Evolutionary conservation across 23 tunicate genomes (phyloP).

Genomic region (Trididemnum miniatum): DNA sequence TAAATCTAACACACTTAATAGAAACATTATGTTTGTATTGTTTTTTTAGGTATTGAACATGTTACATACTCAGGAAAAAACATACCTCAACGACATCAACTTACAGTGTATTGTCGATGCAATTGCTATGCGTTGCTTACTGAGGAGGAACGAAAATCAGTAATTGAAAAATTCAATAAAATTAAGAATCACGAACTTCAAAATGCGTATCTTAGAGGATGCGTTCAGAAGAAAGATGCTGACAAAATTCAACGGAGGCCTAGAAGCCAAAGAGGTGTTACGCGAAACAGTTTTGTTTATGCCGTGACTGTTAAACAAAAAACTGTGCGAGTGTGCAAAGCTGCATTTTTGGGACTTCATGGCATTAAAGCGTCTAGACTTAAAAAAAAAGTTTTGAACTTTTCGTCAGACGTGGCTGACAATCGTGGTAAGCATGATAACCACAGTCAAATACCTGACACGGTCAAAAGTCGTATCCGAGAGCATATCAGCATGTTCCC

Average conservation of each 20-base stretch:
- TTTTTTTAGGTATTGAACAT: not conserved
- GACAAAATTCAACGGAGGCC: not conserved
- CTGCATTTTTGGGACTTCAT: constrained; percentile 2
- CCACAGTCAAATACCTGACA: not conserved
- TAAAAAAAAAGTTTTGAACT: constrained; percentile 8
- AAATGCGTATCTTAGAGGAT: constrained; percentile 1
- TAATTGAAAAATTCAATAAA: not conserved
- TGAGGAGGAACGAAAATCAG: not conserved
- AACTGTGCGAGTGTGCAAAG: not conserved
- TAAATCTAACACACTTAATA: not conserved
- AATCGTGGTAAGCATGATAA: not conserved
- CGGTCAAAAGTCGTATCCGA: not conserved
- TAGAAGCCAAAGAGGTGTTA: not conserved
- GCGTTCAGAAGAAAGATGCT: not conserved
- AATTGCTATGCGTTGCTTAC: not conserved
- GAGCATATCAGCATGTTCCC: constrained; percentile 11
- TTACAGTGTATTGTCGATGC: constrained; percentile 2
- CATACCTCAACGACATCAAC: not conserved
- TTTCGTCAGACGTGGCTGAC: not conserved
- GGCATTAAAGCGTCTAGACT: not conserved
- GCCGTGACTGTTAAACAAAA: not conserved
- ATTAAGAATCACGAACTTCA: constrained; percentile 5
- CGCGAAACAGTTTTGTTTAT: constrained; percentile 1
- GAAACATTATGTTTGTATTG: not conserved
- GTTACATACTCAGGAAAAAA: constrained; percentile 1